Evolutionary conservation across 2,113 vertebrate species (phyloP).

Genomic region (Callocephalon fimbriatum): DNA sequence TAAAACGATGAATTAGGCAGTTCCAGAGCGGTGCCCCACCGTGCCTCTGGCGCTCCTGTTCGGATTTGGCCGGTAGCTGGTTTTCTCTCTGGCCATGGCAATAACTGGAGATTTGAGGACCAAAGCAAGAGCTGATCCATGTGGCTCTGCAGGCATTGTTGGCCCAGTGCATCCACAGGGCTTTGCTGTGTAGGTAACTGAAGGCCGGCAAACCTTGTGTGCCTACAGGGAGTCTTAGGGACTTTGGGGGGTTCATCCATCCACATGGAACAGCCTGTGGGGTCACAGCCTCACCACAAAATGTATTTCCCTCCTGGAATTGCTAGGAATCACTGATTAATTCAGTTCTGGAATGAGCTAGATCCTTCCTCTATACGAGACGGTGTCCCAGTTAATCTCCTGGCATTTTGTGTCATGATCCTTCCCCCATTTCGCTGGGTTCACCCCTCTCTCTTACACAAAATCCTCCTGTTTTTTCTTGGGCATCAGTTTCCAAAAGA

Average conservation of each 20-base stretch:
- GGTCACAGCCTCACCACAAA: background rate
- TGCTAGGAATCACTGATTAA: background rate
- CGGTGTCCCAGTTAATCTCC: background rate
- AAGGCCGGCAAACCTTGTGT: background rate
- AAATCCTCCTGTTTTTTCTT: constrained; percentile 13
- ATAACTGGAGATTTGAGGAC: constrained; percentile 39
- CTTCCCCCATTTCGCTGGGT: background rate
- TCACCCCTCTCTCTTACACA: background rate
- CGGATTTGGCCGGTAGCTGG: background rate
- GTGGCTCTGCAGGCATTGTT: background rate
- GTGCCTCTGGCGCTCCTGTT: background rate
- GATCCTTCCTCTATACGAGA: background rate
- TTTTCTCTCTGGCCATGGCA: constrained; percentile 7
- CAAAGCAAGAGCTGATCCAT: background rate
- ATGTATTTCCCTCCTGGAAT: constrained; percentile 10
- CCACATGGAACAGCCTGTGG: background rate
- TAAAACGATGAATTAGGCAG: background rate
- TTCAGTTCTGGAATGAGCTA: background rate
- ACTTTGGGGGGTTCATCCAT: background rate
- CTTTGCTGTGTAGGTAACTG: background rate
- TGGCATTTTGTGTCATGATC: background rate
- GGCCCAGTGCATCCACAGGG: background rate
- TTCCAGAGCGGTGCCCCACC: background rate
- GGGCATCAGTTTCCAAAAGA: constrained; percentile 24
- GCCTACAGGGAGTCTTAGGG: background rate